These are phyloP conservation scores for Poeciliopsis gracilis DNA, from an alignment of 2,797 vertebrate genomes.

Conservation along the genomic window DNA sequence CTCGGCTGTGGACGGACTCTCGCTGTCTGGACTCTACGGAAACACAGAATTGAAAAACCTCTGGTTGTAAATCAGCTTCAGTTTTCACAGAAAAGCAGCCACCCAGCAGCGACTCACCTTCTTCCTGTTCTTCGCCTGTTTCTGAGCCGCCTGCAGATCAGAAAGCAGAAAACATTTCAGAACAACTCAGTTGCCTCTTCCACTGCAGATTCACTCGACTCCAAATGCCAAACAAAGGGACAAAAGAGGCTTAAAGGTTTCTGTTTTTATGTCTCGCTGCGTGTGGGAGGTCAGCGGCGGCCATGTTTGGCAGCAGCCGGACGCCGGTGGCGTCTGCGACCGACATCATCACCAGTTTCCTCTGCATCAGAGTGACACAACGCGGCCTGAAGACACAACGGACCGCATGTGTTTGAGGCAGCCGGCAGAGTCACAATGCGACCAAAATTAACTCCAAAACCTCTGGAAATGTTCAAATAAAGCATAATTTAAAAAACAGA, in stretches of 20 bases:
- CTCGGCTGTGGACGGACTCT: constrained; percentile 88
- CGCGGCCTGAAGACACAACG: constrained; percentile 29
- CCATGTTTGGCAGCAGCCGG: constrained; percentile 61
- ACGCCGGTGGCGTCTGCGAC: constrained; percentile 44
- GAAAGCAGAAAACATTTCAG: constrained; percentile 80
- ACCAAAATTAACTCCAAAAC: constrained; percentile 6
- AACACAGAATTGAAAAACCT: not conserved
- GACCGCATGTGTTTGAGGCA: constrained; percentile 32
- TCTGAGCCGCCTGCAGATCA: constrained; percentile 94
- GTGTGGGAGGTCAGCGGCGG: constrained; percentile 48
- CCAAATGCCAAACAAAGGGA: constrained; percentile 56
- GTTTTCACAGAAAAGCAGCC: not conserved
- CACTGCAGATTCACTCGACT: constrained; percentile 25
- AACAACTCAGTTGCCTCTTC: constrained; percentile 43
- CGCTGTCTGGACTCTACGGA: constrained; percentile 87
- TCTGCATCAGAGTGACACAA: constrained; percentile 65
- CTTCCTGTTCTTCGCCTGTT: constrained; percentile 96
- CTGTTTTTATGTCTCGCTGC: constrained; percentile 16
- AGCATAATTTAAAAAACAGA: not conserved
- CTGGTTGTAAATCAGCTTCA: not conserved
- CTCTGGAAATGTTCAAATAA: not conserved
- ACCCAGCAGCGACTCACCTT: constrained; percentile 81
- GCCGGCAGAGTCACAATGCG: constrained; percentile 16
- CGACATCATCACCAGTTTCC: constrained; percentile 53
- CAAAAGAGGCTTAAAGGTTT: constrained; percentile 41